Percentiles rank a stretch among this genome's conserved stretches.
These are phyloP conservation scores for Grammomys surdaster DNA, from an alignment of 2,113 vertebrate genomes.

Conservation along the genomic window DNA sequence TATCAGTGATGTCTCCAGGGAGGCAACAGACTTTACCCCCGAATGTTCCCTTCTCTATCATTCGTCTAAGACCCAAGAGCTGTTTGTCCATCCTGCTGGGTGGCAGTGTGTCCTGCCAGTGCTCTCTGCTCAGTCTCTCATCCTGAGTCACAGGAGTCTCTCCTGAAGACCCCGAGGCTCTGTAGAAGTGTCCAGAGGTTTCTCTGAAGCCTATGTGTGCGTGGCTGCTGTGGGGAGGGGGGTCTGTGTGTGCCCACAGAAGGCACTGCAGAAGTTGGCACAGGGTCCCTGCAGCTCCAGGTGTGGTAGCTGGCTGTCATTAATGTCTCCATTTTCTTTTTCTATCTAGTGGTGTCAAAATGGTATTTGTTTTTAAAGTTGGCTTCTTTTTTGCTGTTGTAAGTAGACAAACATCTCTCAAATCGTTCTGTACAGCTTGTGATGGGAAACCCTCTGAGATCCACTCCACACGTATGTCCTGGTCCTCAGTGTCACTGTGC, in stretches of 20 bases:
- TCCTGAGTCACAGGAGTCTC: neutral
- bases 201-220: accelerated
- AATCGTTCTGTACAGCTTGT: neutral
- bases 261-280: neutral
- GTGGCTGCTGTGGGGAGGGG: accelerated
- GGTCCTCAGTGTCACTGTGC: accelerated
- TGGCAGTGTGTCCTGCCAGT: neutral
- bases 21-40: too few species aligned
- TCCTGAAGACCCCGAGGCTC: neutral
- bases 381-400: neutral
- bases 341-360: neutral
- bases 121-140: neutral
- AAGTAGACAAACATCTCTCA: accelerated
- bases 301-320: accelerated
- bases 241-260: neutral
- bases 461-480: accelerated
- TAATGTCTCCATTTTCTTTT: neutral
- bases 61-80: neutral
- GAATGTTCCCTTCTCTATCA: neutral
- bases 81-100: neutral
- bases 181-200: accelerated
- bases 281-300: neutral
- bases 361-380: neutral
- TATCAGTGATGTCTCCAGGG: neutral
- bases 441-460: neutral